phyloP scores from a whole-genome alignment of 2,113 vertebrate genomes.

The Sula dactylatra region DNA sequence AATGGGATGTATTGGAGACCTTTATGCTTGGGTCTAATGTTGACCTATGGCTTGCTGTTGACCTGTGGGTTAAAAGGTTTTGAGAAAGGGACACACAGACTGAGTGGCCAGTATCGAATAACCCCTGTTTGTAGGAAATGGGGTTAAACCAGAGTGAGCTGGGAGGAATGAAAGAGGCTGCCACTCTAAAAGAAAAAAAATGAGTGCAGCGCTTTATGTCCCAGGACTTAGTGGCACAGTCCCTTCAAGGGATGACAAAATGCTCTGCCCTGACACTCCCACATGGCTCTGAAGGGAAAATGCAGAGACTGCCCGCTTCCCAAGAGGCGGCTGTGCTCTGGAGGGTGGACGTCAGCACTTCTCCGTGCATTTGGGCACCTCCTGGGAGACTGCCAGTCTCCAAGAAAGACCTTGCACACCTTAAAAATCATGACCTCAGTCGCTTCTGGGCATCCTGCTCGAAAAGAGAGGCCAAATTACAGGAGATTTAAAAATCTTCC shows the following conservation, averaged over 20 bases:
- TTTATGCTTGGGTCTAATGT: background rate
- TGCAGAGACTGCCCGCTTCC: accelerated
- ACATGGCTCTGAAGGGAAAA: background rate
- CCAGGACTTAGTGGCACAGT: background rate
- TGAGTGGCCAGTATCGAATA: background rate
- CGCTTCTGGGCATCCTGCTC: background rate
- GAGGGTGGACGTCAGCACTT: background rate
- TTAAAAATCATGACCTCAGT: background rate
- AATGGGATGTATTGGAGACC: background rate
- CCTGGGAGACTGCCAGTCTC: constrained; percentile 1
- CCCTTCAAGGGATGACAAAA: background rate
- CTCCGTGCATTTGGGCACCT: background rate
- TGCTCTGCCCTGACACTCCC: background rate
- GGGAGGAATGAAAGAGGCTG: background rate
- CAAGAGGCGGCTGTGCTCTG: background rate
- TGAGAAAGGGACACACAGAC: background rate
- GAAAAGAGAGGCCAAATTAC: background rate
- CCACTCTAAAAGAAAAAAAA: background rate
- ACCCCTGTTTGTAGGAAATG: background rate
- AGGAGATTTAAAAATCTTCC: background rate
- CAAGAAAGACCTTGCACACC: background rate
- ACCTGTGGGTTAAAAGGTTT: background rate
- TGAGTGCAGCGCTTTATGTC: background rate
- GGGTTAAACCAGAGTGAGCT: background rate
- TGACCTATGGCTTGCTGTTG: background rate